These are phyloP conservation scores for Drosophila littoralis DNA, from an alignment of 1,140 invertebrate species.

Conservation along the genomic window DNA sequence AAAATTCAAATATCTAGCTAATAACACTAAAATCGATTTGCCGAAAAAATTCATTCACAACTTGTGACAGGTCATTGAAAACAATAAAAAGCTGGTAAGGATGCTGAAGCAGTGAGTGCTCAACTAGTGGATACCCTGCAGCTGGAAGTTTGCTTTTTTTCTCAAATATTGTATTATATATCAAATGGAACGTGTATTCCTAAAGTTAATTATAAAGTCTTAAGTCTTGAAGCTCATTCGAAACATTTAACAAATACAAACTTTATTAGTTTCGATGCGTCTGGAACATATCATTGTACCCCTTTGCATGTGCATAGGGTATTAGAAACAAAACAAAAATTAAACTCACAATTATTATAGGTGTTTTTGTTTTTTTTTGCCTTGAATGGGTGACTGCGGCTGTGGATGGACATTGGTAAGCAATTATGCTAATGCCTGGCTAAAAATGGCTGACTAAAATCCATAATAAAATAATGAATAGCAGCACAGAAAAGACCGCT, in stretches of 20 bases:
- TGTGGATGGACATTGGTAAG: slow-evolving; percentile 62
- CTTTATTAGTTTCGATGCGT: too few relatives aligned
- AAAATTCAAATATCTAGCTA: slow-evolving; percentile 47
- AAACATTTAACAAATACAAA: not conserved
- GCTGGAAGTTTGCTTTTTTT: too few relatives aligned
- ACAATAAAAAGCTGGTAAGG: not conserved
- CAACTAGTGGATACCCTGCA: slow-evolving; percentile 4
- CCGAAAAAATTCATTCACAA: slow-evolving; percentile 73
- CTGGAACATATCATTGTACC: too few relatives aligned
- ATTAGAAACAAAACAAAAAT: slow-evolving; percentile 51
- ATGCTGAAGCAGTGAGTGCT: not conserved
- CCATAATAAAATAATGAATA: slow-evolving; percentile 77
- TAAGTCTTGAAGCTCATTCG: not conserved
- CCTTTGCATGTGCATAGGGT: not conserved
- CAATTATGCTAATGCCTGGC: slow-evolving; percentile 75
- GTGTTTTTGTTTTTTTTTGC: slow-evolving; percentile 55
- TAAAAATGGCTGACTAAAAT: slow-evolving; percentile 73
- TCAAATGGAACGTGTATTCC: too few relatives aligned
- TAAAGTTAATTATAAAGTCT: too few relatives aligned
- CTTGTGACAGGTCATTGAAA: slow-evolving; percentile 42
- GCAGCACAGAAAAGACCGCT: slow-evolving; percentile 2
- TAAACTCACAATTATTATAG: slow-evolving; percentile 75
- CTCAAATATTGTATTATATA: too few relatives aligned
- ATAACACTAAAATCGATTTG: slow-evolving; percentile 68
- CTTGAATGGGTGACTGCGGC: slow-evolving; percentile 59